These are phyloP conservation scores for Cyphomyrus discorhynchus DNA, from an alignment of 2,113 vertebrate species.

Conservation along the genomic window DNA sequence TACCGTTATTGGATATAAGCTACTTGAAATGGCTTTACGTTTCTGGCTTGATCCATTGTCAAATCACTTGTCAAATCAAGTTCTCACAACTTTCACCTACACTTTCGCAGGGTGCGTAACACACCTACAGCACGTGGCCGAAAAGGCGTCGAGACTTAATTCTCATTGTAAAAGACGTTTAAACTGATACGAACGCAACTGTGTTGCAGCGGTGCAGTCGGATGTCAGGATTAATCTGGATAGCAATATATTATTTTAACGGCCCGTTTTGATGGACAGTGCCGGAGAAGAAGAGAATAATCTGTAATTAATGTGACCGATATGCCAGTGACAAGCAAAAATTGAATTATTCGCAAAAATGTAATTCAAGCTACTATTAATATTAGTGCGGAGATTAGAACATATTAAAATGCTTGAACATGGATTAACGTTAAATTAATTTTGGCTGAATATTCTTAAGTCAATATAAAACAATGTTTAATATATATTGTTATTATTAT, in stretches of 20 bases:
- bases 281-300: not conserved
- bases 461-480: not conserved
- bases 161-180: not conserved
- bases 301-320: not conserved
- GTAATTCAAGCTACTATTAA: not conserved
- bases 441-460: not conserved
- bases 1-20: not conserved
- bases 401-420: not conserved
- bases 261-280: not conserved
- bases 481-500: not conserved
- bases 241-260: not conserved
- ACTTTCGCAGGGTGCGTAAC: not conserved
- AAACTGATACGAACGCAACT: not conserved
- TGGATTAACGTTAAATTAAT: not conserved
- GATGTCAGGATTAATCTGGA: not conserved
- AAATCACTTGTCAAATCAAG: not conserved
- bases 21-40: not conserved
- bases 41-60: not conserved
- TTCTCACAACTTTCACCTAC: not conserved
- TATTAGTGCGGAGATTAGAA: not conserved
- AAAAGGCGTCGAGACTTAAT: not conserved
- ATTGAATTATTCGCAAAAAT: not conserved
- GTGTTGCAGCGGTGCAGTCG: not conserved
- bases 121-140: not conserved
- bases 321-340: not conserved